These are phyloP conservation scores for Odobenus rosmarus DNA, from an alignment of 2,113 vertebrate species.

Conservation along the genomic window DNA sequence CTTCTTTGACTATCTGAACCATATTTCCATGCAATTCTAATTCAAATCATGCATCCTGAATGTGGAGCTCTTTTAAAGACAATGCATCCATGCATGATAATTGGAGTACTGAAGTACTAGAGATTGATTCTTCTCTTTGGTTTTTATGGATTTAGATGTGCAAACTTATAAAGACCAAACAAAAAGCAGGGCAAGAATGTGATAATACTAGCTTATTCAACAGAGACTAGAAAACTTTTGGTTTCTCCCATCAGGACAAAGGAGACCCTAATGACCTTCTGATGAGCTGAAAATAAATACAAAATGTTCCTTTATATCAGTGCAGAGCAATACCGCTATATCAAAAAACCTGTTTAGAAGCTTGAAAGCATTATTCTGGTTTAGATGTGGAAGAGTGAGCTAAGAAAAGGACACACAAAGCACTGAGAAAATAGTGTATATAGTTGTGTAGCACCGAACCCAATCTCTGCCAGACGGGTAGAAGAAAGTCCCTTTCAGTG, in stretches of 20 bases:
- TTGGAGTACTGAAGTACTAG: background rate
- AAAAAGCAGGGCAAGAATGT: background rate
- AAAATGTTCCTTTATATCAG: background rate
- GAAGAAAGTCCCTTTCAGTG: background rate
- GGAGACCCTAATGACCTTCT: background rate
- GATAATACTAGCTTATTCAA: background rate
- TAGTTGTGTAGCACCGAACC: background rate
- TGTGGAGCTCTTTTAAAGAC: background rate
- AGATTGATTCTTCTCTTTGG: background rate
- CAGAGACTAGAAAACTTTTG: background rate
- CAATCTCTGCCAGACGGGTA: rapidly evolving
- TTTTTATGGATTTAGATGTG: background rate
- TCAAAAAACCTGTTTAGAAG: background rate
- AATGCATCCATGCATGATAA: background rate
- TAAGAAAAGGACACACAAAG: background rate
- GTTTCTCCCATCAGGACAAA: background rate
- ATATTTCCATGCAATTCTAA: background rate
- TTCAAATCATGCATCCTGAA: background rate
- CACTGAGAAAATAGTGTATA: background rate
- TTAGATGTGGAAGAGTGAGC: background rate
- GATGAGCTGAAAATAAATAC: background rate
- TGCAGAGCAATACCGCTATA: background rate
- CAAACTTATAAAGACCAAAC: background rate
- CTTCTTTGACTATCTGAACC: background rate
- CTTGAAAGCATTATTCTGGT: background rate